Evolutionary conservation across 2,113 vertebrate genomes (phyloP).

Genomic region (Rhea americana): DNA sequence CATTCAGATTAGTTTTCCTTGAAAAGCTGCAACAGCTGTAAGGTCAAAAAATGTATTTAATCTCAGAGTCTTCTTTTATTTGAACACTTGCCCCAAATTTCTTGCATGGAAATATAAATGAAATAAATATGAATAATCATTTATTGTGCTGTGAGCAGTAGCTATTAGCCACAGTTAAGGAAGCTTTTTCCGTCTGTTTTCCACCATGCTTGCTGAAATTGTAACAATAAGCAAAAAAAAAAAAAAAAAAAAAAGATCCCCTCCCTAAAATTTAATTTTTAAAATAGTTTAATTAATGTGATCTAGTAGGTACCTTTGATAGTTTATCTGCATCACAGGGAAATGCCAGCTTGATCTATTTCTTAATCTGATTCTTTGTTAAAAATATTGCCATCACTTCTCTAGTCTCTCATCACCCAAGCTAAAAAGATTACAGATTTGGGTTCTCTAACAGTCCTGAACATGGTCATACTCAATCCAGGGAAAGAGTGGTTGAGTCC

Average conservation of each 20-base stretch:
- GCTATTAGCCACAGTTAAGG: constrained; percentile 77
- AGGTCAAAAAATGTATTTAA: neutral
- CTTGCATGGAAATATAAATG: neutral
- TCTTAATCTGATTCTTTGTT: neutral
- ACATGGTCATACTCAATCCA: neutral
- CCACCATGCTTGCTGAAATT: constrained; percentile 80
- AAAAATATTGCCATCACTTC: neutral
- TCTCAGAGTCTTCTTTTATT: neutral
- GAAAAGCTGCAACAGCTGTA: neutral
- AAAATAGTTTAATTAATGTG: neutral
- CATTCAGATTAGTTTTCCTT: neutral
- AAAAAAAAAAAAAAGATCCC: no score
- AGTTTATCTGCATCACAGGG: neutral
- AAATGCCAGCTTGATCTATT: neutral
- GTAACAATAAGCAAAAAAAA: constrained; percentile 69
- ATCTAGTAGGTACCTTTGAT: neutral
- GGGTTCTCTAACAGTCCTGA: neutral
- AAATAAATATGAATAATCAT: neutral
- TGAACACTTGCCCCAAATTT: neutral
- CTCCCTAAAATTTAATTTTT: neutral
- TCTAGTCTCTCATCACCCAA: neutral
- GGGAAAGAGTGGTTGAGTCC: neutral
- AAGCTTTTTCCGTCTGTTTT: constrained; percentile 76
- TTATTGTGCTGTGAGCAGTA: constrained; percentile 69
- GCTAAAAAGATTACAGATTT: neutral